Conservation (phyloP, 2,888 invertebrate species). For the Drosophila paracracens region DNA sequence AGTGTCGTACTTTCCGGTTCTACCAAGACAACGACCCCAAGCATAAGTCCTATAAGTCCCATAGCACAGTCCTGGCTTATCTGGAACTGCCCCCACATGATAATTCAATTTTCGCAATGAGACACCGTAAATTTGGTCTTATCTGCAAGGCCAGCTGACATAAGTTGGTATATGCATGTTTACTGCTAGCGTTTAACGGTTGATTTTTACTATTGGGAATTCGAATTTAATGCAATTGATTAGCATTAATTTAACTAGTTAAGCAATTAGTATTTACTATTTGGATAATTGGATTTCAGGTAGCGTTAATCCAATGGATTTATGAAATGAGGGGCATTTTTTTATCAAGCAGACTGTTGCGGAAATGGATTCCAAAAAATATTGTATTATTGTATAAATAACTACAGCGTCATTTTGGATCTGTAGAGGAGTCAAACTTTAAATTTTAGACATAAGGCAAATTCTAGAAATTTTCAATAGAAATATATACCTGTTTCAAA, state of each 20-base stretch:
- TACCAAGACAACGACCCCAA: too few relatives aligned
- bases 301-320: background rate
- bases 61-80: too few relatives aligned
- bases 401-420: background rate
- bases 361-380: background rate
- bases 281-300: background rate
- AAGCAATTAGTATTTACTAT: conserved; percentile 2
- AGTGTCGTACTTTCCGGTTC: conserved; percentile 6
- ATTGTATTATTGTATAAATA: background rate
- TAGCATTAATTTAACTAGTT: background rate
- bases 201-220: background rate
- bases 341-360: background rate
- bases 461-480: conserved; percentile 2
- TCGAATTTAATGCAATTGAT: background rate
- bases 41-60: too few relatives aligned
- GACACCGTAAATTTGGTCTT: conserved; percentile 44
- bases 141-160: conserved; percentile 46
- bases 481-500: conserved; percentile 39
- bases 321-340: background rate
- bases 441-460: background rate
- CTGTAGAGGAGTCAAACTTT: background rate
- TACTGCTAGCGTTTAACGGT: background rate
- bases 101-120: too few relatives aligned
- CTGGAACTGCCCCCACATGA: too few relatives aligned
- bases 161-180: conserved; percentile 21